A percentile compares a stretch with the other conserved stretches of the same genome.
Evolutionary conservation across 2,797 vertebrate species (phyloP).

Genomic region (Pseudochirops corinnae): DNA sequence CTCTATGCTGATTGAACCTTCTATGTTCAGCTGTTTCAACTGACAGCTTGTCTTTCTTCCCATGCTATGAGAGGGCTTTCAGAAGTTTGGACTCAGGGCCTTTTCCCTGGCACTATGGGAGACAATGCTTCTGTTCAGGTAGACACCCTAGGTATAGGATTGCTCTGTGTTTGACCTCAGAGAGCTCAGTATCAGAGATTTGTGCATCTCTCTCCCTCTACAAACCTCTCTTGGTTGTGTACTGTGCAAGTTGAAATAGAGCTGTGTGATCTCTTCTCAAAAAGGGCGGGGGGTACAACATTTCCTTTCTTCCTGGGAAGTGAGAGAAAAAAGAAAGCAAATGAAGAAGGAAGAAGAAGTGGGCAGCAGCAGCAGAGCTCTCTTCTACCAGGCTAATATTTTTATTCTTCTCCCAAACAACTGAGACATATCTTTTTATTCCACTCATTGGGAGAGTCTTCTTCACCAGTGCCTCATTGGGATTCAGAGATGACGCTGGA

Average conservation of each 20-base stretch:
- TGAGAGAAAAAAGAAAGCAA: neutral
- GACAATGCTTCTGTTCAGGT: slow-evolving; percentile 72
- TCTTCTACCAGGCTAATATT: neutral
- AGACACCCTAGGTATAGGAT: slow-evolving; percentile 73
- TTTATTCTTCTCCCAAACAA: neutral
- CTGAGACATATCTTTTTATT: neutral
- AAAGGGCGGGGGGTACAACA: neutral
- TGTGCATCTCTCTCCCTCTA: slow-evolving; percentile 67
- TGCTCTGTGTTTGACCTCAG: slow-evolving; percentile 74
- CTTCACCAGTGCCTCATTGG: neutral
- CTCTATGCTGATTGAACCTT: slow-evolving; percentile 79
- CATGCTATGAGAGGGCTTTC: slow-evolving; percentile 82
- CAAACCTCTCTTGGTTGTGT: slow-evolving; percentile 57
- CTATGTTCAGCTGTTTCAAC: slow-evolving; percentile 82
- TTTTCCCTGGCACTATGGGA: slow-evolving; percentile 74
- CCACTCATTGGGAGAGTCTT: neutral
- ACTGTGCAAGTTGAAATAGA: slow-evolving; percentile 68
- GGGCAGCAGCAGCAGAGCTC: neutral
- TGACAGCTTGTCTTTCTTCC: slow-evolving; percentile 82
- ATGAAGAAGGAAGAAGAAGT: neutral
- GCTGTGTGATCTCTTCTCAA: neutral
- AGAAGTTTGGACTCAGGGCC: slow-evolving; percentile 70
- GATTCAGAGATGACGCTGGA: neutral
- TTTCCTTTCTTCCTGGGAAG: neutral
- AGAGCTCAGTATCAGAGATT: slow-evolving; percentile 66